Conservation (phyloP, 2,888 invertebrate species). For the Calliphora vomitoria region DNA sequence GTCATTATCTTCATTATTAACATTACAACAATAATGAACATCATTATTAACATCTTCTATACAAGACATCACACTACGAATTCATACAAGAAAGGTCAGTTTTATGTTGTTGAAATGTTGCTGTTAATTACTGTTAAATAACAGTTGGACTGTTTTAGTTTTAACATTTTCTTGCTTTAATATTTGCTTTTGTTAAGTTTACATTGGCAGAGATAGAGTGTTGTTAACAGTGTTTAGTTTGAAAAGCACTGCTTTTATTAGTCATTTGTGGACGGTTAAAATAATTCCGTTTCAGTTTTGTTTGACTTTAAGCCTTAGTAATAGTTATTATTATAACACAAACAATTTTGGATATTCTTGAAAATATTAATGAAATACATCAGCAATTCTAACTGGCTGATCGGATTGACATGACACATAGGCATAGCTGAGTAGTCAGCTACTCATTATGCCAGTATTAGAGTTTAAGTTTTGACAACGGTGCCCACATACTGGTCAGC, state of each 20-base stretch:
- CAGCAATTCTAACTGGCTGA: too few species aligned
- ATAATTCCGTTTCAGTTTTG: not conserved
- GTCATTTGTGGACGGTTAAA: not conserved
- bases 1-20: not conserved
- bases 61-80: constrained; percentile 5
- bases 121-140: not conserved
- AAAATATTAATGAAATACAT: too few species aligned
- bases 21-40: constrained; percentile 12
- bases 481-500: too few species aligned
- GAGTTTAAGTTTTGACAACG: too few species aligned
- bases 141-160: not conserved
- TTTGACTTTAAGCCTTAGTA: too few species aligned
- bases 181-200: constrained; percentile 2
- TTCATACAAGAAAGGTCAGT: constrained; percentile 53
- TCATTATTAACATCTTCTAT: constrained; percentile 3
- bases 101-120: constrained; percentile 37
- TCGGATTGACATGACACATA: too few species aligned
- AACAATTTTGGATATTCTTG: too few species aligned
- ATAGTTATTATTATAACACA: too few species aligned
- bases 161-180: not conserved
- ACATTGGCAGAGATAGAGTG: constrained; percentile 14
- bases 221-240: constrained; percentile 12
- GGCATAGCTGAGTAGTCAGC: too few species aligned
- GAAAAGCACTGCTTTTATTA: constrained; percentile 33
- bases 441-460: too few species aligned